Conservation (phyloP, 2,113 vertebrate species). For the Gymnogyps californianus region DNA sequence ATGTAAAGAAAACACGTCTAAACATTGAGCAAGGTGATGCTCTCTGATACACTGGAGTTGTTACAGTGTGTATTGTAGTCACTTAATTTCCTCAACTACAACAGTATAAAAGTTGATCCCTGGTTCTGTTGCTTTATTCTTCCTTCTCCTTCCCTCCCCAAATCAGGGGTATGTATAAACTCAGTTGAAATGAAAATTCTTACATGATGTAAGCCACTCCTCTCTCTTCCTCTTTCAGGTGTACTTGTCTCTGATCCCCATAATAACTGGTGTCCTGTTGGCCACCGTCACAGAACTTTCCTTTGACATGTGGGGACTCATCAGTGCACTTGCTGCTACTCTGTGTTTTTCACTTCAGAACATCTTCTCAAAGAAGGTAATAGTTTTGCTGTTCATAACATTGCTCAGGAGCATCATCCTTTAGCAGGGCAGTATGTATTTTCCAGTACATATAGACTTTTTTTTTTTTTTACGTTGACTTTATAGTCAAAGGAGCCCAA, state of each 20-base stretch:
- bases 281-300: slow-evolving; percentile 93
- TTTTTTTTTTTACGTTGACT: not conserved
- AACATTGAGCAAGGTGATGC: not conserved
- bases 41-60: not conserved
- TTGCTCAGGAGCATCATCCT: not conserved
- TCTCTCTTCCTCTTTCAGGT: slow-evolving; percentile 71
- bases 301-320: slow-evolving; percentile 90
- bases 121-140: not conserved
- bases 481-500: not conserved
- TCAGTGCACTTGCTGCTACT: slow-evolving; percentile 94
- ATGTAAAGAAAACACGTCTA: accelerated
- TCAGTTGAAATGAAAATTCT: not conserved
- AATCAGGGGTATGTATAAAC: not conserved
- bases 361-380: slow-evolving; percentile 99
- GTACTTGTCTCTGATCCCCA: slow-evolving; percentile 93
- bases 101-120: accelerated
- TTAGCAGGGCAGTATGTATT: not conserved
- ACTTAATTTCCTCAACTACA: not conserved
- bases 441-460: accelerated
- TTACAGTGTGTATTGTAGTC: accelerated
- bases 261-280: slow-evolving; percentile 93
- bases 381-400: accelerated
- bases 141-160: not conserved
- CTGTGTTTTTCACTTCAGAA: slow-evolving; percentile 98
- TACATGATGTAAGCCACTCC: not conserved